Base-by-base conservation (phyloP, 2,888 invertebrate species). In the Heliothis peltigera region DNA sequence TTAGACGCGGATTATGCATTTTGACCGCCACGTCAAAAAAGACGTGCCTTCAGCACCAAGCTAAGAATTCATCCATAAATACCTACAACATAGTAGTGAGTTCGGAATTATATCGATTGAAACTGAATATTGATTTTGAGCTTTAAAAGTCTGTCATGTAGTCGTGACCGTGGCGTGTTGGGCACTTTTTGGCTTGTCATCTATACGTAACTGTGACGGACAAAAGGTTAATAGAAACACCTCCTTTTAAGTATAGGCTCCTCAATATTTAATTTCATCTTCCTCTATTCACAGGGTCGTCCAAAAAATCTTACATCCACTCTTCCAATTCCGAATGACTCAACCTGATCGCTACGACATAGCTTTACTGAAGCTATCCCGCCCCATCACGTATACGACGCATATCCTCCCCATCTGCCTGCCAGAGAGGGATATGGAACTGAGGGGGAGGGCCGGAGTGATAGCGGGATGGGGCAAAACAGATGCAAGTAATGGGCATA, bases 391-490 rank as follows among this genome's bases (percentile, higher is more conserved):
- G 0, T 96, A 95, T 80, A 95, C 95, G 55, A 95, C 93, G 39
- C 97, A 98, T 83, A 97, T 98, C 71, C 91, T 97, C 28, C 98
- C 98, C 1, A 97, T 98, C 65, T 98, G 98, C 82, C 93, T 98
- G 47, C 98, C 98, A 0, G 95, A 95, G 8, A 64, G 82, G 0
- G 92, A 91, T 18, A 75, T 94, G 77, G 90, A 92, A 28, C 57
- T 94, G 1, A 56, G 92, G 0, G 95, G 95, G 0, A 88, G 90
- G 59, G 85, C 90, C 0, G 95, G 94, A 0, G 92, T 95, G 0
- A 97, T 98, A 0, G 98, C 98, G 0, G 98, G 98, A 0, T 98
- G 98, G 98, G 98, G 98, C 1, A 98, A 98, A 89, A 97, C 97
- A 0, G 97, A 97, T 71, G 95, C 97, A 0, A 96, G 96, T 47